Base-by-base conservation (phyloP, 2,113 vertebrate genomes). In the Paramisgurnus dabryanus region DNA sequence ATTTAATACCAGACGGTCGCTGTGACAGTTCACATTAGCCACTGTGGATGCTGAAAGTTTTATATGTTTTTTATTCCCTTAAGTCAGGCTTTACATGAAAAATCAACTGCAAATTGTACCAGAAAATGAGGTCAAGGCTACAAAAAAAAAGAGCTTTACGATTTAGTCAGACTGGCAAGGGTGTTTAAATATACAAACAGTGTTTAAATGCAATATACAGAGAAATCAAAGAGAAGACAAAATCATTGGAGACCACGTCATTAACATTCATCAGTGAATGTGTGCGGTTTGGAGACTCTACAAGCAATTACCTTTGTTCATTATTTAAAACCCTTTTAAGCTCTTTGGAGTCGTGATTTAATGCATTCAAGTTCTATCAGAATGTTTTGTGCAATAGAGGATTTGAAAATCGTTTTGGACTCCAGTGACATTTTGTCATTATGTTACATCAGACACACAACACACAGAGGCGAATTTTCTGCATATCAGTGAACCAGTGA, bases 21-120 rank as follows among this genome's bases (percentile, higher is more conserved):
- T 17, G 53, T 86, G 85, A 70, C 82, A 57, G 58, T 78, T 84
- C 76, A 76, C 80, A 86, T 83, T 83, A 84, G 82, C 79, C 60
- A 34, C 18, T 22, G 45, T 8, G 17, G 75, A 80, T 84, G 71
- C 43, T 88, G 63, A 85, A 86, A 81, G 60, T 86, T 86, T 82
- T 72, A 76, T 80, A 75, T n/a, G 47, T 55, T 76, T 76, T 67
- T 39, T 58, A 49, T 71, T 72, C 74, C 80, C 68, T 82, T 76
- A 63, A 78, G 67, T 81, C 66, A 70, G 58, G 45, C 76, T 67
- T 79, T 76, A 67, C 18, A 74, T 85, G 65, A 77, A 85, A 82
- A 82, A 77, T 80, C 70, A 76, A 79, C 66, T 78, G 72, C 15
- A 83, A 69, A 77, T 65, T 64, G 40, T 65, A 49, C 67, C 5